Evolutionary conservation across 2,113 vertebrate species (phyloP), one percentile per base, ranked within the genome.

Genomic region (Larimichthys crocea): DNA sequence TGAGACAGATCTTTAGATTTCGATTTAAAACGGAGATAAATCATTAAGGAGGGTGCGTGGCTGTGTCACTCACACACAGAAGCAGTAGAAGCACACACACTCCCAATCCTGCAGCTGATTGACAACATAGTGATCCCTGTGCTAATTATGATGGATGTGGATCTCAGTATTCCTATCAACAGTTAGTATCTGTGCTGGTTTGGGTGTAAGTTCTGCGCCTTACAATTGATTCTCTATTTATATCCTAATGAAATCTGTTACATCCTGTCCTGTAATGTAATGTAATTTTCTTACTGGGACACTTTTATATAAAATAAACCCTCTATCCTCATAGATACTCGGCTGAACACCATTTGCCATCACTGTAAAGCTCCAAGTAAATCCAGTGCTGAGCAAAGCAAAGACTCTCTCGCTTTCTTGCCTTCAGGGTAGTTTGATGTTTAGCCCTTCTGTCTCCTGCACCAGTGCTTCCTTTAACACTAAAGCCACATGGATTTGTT

Each of bases 401-500:
- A 57, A 78, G 14, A 35, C 22, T 76, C 42, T 73, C n/a, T 20
- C 50, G 42, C 68, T 59, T 29, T 48, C 46, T 40, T 57, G 16
- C 55, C 82, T 50, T 44, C 26, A 22, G 80, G 61, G 50, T 64
- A 52, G 49, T 86, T 82, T 53, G 44, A 56, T 66, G 52, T 59
- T 80, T 35, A 53, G 46, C 19, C 42, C 42, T 10, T 80, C 64
- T 87, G 35, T 74, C 66, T 76, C 48, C 29, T 85, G 79, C 66
- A 62, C 49, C 62, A 53, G 61, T 50, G 86, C 10, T 76, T 79
- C 67, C 55, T 70, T 40, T 66, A 61, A 20, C 31, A 64, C 20
- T 40, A 72, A 50, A 80, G 31, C 50, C 48, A 82, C 68, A 70
- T 62, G 49, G 76, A 85, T 88, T 77, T 74, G 59, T 61, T 75